Base-by-base conservation (phyloP, 92 coral and sea anemone genomes). In the Galaxea fascicularis region DNA sequence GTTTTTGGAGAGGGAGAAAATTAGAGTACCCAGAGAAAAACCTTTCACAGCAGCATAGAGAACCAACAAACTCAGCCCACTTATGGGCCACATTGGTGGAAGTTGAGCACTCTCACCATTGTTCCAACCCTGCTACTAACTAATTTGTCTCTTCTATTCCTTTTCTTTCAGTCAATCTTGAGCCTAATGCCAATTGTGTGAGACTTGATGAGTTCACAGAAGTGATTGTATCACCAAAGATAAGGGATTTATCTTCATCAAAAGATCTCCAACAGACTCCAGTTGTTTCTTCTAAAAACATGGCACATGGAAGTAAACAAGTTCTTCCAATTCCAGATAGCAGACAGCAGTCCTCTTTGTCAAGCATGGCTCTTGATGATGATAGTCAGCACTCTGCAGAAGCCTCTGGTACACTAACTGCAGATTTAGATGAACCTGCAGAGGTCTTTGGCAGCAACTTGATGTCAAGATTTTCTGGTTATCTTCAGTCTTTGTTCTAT, bases 171-270 rank as follows among this genome's bases (percentile, higher is more conserved):
- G 99, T 86, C 29, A 81, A 72, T 14, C 79, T 90, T 28, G 92
- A 87, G 76, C 99, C 99, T 21, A 49, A 17, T 13, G 83, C 90
- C 67, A 44, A 62, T 10, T 96, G 95, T 80, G 83, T 90, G 27
- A 87, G 88, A 58, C 84, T 96, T 53, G 97, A 94, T 49, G 97
- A 96, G 85, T 93, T 92, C 65, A 94, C 99, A 11, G 97, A 96
- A 67, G 94, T 96, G n/a, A 74, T 90, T 29, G 73, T 96, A 35
- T 80, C 95, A 15, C 93, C 96, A 47, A 91, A 89, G 79, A 44
- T 80, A 78, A 89, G 95, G 60, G 45, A 29, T 79, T 53, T 77
- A 21, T 10, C 77, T 39, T 27, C 39, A 15, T 13, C 56, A 35
- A 69, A 81, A 39, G 56, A 25, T 39, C 25, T 8, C 1, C 68